These are phyloP conservation scores for Sphaerodactylus townsendi DNA, from an alignment of 2,113 vertebrate species.

Conservation along the genomic window DNA sequence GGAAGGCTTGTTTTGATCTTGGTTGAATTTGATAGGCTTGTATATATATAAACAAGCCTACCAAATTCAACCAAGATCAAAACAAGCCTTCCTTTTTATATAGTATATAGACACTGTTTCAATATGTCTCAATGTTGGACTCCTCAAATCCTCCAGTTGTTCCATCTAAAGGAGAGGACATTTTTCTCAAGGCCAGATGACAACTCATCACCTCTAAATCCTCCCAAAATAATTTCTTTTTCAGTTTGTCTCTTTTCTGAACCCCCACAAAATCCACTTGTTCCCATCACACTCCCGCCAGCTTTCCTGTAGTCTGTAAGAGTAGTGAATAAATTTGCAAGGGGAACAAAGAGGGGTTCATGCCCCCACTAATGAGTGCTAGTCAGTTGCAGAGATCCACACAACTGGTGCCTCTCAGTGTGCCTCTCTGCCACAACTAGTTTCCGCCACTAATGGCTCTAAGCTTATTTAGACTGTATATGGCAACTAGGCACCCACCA, in stretches of 20 bases:
- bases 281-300: not conserved
- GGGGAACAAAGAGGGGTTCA: not conserved
- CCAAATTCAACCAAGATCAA: no score
- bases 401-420: not conserved
- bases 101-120: no score
- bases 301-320: not conserved
- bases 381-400: not conserved
- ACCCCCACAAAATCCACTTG: not conserved
- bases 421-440: not conserved
- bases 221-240: not conserved
- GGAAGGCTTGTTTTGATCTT: no score
- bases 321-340: not conserved
- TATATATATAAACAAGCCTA: no score
- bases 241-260: not conserved
- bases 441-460: not conserved
- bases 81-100: no score
- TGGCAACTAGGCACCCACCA: no score
- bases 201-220: not conserved
- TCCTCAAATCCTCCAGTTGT: no score
- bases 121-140: no score
- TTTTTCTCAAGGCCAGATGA: no score
- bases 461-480: not conserved
- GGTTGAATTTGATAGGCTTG: no score
- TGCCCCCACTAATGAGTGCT: not conserved
- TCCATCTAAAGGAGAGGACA: no score